phyloP scores from a whole-genome alignment of 2,113 vertebrate species.

The Neomonachus schauinslandi region DNA sequence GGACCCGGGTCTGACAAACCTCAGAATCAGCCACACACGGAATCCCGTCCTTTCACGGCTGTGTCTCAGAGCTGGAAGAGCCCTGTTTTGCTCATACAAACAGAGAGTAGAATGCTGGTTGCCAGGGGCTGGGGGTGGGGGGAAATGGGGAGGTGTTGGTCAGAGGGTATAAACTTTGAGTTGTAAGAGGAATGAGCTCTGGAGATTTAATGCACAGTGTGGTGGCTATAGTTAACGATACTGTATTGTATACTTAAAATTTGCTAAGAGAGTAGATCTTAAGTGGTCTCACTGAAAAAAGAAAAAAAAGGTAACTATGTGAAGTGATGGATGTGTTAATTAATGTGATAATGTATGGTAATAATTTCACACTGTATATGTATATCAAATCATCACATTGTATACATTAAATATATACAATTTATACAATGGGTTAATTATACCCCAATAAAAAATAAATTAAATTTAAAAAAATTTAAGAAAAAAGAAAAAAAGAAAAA shows the following conservation, averaged over 20 bases:
- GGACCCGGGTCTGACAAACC: background rate
- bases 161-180: background rate
- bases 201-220: background rate
- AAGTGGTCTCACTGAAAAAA: background rate
- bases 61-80: background rate
- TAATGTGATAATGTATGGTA: background rate
- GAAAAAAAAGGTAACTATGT: background rate
- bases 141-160: background rate
- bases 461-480: background rate
- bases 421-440: background rate
- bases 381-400: background rate
- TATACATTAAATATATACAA: background rate
- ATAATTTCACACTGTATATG: background rate
- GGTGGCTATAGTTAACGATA: background rate
- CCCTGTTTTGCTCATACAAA: background rate
- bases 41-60: accelerated
- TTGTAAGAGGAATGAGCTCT: background rate
- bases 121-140: background rate
- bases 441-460: background rate
- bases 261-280: background rate
- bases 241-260: background rate
- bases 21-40: background rate
- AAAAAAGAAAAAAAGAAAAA: background rate
- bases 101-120: background rate
- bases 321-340: background rate